Evolutionary conservation across 1,140 invertebrate genomes (phyloP), one percentile per base, ranked within the genome.

Genomic region (Eurosta solidaginis): DNA sequence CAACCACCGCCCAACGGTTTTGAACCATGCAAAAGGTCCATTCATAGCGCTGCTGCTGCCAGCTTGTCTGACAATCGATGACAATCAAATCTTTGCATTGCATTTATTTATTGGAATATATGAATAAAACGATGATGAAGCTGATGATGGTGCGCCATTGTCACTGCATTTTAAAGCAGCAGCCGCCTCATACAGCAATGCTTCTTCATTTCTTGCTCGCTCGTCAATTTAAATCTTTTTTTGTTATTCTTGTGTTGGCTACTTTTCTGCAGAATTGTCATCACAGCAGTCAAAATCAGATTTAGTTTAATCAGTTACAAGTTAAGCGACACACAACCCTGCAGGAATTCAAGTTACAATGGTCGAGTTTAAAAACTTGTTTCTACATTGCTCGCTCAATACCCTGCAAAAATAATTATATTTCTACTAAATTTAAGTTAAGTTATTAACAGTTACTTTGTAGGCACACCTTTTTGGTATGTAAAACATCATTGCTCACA

Each of bases 71-170:
- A 54, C 77, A 78, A 42, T 49, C 63, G 73, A 25, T 45, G 45
- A 50, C 63, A 78, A 74, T 78, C 59, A 49, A 74, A 78, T 85
- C 83, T 85, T 85, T 85, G 84, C 84, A 85, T 85, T 85, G 84
- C 84, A 85, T 85, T 85, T 74, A 45, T 45, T 85, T 85, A 85
- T 85, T 85, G 84, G 84, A 85, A 85, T 85, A 85, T 84, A 85
- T 85, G 84, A 85, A 85, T 85, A 85, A 85, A 85, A 82, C 84
- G 85, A 84, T 84, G 44, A 54, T 7, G 44, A 45, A 45, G 7
- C 17, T 45, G 44, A 45, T 45, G 73, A 47, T 45, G 44, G 45
- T 74, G 73, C 20, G 40, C 59, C 59, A 68, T 68, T 68, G 77
- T 73, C 68, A 74, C 76, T 59, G 44, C 36, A 77, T 59, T 44